A percentile compares a stretch with the other conserved stretches of the same genome.
phyloP scores from a whole-genome alignment of 2,797 vertebrate species.

The Hozukius guyotensis region DNA sequence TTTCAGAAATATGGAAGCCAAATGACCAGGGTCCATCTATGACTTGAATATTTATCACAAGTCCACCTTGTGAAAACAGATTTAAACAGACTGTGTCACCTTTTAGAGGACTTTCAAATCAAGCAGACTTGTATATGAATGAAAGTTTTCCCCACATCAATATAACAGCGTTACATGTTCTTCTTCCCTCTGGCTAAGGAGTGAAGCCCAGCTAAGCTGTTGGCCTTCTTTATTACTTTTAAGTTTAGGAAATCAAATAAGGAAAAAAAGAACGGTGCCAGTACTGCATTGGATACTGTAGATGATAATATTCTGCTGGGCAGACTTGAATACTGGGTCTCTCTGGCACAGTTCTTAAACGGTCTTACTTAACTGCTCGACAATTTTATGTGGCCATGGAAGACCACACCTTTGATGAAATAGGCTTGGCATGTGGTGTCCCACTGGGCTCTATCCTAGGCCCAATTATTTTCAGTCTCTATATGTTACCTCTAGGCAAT shows the following conservation, averaged over 20 bases:
- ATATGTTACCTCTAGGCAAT: background rate
- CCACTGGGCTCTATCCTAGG: background rate
- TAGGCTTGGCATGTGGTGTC: background rate
- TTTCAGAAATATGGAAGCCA: slow-evolving; percentile 29
- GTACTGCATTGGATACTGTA: too few relatives aligned
- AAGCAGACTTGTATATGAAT: background rate
- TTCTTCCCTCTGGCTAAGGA: background rate
- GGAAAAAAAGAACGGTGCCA: too few relatives aligned
- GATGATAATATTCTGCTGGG: too few relatives aligned
- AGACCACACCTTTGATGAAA: background rate
- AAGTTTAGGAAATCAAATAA: background rate
- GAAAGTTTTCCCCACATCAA: background rate
- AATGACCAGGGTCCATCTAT: slow-evolving; percentile 5
- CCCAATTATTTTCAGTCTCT: background rate
- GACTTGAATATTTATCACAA: background rate
- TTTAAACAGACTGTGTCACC: background rate
- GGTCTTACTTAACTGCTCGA: background rate
- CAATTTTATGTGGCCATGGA: background rate
- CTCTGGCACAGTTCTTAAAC: background rate
- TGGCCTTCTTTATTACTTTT: background rate
- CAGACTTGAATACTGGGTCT: background rate
- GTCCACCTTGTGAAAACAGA: background rate
- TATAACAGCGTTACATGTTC: background rate
- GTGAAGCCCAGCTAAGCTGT: background rate
- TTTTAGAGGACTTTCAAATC: slow-evolving; percentile 1